Conservation (phyloP, 2,113 vertebrate species). For the Brachyhypopomus gauderio region DNA sequence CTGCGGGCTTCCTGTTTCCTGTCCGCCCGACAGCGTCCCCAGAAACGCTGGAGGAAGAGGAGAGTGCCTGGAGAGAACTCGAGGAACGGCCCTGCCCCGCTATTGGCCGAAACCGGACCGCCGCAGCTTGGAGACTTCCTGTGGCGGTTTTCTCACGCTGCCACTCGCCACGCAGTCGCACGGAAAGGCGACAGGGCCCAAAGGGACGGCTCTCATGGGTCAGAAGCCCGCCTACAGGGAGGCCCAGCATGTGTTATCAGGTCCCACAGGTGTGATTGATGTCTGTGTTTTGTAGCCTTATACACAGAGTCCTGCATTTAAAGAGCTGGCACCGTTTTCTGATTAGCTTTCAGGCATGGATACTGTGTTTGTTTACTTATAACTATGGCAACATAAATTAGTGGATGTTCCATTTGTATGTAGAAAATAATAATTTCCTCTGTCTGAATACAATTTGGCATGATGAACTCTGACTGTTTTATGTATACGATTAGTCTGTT, state of each 20-base stretch:
- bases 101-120: background rate
- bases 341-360: background rate
- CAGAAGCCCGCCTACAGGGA: slow-evolving; percentile 5
- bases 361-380: background rate
- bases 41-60: slow-evolving; percentile 37
- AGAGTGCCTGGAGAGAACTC: slow-evolving; percentile 1
- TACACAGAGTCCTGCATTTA: background rate
- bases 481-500: too few relatives aligned
- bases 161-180: slow-evolving; percentile 23
- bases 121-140: slow-evolving; percentile 32
- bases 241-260: slow-evolving; percentile 8
- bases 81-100: background rate
- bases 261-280: slow-evolving; percentile 7
- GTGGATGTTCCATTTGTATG: background rate
- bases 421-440: background rate
- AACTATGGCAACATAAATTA: background rate
- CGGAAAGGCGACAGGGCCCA: slow-evolving; percentile 20
- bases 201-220: slow-evolving; percentile 1
- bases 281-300: background rate
- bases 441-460: too few relatives aligned
- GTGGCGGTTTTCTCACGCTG: slow-evolving; percentile 13
- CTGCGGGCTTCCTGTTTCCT: slow-evolving; percentile 34
- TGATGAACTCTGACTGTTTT: too few relatives aligned
- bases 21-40: slow-evolving; percentile 11
- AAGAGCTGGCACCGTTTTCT: background rate